Conservation (phyloP, 2,113 vertebrate genomes). For the Rhea pennata region DNA sequence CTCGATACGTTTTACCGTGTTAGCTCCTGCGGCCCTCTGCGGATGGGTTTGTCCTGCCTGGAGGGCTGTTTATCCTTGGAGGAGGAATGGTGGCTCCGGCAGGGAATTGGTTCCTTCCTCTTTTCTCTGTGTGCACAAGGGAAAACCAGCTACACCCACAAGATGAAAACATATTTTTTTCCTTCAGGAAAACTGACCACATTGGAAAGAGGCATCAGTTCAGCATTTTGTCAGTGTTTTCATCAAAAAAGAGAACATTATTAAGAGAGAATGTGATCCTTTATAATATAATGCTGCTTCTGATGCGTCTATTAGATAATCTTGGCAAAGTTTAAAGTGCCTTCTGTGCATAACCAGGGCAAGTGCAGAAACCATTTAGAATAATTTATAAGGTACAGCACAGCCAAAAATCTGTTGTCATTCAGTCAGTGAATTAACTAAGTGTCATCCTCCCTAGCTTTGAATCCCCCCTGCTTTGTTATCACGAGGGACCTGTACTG, state of each 20-base stretch:
- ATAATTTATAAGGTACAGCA: not conserved
- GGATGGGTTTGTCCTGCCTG: not conserved
- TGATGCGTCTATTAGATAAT: not conserved
- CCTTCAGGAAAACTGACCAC: not conserved
- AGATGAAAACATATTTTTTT: not conserved
- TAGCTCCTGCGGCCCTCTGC: not conserved
- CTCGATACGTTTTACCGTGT: not conserved
- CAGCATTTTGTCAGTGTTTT: not conserved
- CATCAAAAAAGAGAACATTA: not conserved
- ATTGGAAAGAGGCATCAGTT: not conserved
- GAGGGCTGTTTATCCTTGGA: not conserved
- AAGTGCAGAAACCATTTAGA: not conserved
- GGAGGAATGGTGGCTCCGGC: not conserved
- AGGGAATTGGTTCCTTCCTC: not conserved
- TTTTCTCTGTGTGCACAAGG: not conserved
- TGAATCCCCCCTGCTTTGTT: not conserved
- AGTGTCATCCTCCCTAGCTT: not conserved
- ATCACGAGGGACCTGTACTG: fast-evolving
- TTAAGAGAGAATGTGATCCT: not conserved
- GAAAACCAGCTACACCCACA: not conserved
- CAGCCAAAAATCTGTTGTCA: constrained; percentile 39
- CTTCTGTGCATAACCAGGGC: constrained; percentile 34
- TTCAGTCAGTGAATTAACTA: not conserved
- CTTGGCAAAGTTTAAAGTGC: constrained; percentile 24
- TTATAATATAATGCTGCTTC: not conserved